Base-by-base conservation (phyloP, 1,140 invertebrate species). In the Chironomus tepperi region DNA sequence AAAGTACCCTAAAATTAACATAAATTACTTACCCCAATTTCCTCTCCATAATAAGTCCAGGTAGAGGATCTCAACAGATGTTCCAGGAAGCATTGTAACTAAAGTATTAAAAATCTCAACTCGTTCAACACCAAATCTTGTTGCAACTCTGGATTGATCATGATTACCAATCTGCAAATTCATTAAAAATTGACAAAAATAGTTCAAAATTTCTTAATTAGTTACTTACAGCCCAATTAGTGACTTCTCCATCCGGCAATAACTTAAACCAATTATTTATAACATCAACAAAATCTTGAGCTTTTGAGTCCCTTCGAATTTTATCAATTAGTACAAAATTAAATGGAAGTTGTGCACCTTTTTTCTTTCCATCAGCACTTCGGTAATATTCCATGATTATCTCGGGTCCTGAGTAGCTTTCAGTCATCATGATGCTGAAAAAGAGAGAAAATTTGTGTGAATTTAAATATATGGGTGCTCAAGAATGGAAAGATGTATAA, bases 31-130 rank as follows among this genome's bases (percentile, higher is more conserved):
- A 34, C 24, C 0, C 88, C 90, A 21, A 92, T 87, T 78, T 93
- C 91, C 79, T 92, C 90, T 7, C 90, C 91, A 79, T 91, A 89
- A 80, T 92, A 93, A 10, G 87, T 87, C 47, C n/a, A n/a, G n/a
- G n/a, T n/a, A n/a, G n/a, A n/a, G n/a, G n/a, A n/a, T n/a, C n/a
- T n/a, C n/a, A n/a, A 91, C 84, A 9, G n/a, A 18, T 8, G 86
- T 85, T 0, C 92, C 93, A 6, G 91, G 90, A 19, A 93, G 79
- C 8, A 91, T 79, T 72, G 90, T 80, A 1, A 86, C 83, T 24
- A 94, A 78, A 85, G 91, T 91, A 75, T 90, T 88, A 74, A 91
- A 83, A 5, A 86, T 76, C 78, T 88, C 88, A 3, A 86, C 80
- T 43, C 84, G 76, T 42, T 83, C 81, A 3, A 76, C 42, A 7